phyloP scores from a whole-genome alignment of 2,113 vertebrate species.

The Patagioenas fasciata region DNA sequence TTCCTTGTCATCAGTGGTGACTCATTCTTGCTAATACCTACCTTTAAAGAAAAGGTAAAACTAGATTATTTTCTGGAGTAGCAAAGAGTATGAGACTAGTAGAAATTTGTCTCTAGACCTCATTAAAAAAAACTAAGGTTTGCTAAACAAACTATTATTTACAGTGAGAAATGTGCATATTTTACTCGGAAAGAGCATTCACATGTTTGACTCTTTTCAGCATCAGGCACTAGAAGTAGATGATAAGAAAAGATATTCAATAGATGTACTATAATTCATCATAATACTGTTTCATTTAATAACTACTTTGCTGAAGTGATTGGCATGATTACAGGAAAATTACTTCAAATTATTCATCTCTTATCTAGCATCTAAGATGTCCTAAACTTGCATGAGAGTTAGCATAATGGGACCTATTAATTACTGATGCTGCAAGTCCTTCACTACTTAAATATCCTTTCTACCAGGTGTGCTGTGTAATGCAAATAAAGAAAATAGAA shows the following conservation, averaged over 20 bases:
- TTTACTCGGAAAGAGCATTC: constrained; percentile 69
- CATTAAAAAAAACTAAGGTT: constrained; percentile 77
- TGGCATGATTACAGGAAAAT: constrained; percentile 87
- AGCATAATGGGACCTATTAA: constrained; percentile 83
- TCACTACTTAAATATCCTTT: constrained; percentile 73
- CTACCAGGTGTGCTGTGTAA: constrained; percentile 71
- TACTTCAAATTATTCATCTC: constrained; percentile 88
- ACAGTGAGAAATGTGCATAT: constrained; percentile 73
- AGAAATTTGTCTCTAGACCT: constrained; percentile 60
- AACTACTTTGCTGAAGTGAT: constrained; percentile 88
- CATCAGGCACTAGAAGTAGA: constrained; percentile 72
- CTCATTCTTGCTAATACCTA: constrained; percentile 61
- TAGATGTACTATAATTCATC: constrained; percentile 85
- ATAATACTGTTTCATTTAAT: constrained; percentile 86
- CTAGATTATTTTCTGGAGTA: constrained; percentile 35
- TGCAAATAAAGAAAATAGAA: constrained; percentile 74
- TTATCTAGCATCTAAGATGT: constrained; percentile 85
- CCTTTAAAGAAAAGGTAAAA: constrained; percentile 63
- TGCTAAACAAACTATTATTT: constrained; percentile 84
- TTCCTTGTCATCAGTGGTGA: constrained; percentile 78
- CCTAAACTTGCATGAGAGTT: constrained; percentile 82
- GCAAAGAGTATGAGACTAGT: constrained; percentile 1
- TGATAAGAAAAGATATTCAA: constrained; percentile 81
- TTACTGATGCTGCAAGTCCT: constrained; percentile 82
- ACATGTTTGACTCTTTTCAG: constrained; percentile 75